A percentile compares a stretch with the other conserved stretches of the same genome.
Conservation (phyloP, 2,113 vertebrate genomes). For the Cygnus atratus region DNA sequence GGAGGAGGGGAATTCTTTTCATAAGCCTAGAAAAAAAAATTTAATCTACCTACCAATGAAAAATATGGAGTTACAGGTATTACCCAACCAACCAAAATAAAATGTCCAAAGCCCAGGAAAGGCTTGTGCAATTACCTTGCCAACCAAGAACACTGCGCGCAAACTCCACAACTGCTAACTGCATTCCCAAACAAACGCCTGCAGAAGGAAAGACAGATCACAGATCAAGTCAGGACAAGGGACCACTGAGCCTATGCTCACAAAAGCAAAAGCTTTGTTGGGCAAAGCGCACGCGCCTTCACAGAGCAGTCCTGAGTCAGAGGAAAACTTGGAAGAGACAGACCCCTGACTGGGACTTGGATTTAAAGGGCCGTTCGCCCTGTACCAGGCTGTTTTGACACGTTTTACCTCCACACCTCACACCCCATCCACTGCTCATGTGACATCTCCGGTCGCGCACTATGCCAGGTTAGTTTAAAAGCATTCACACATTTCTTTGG, state of each 20-base stretch:
- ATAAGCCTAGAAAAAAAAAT: background rate
- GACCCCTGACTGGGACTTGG: background rate
- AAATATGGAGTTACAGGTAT: background rate
- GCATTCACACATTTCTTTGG: accelerated
- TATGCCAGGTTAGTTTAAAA: background rate
- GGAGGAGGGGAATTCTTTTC: background rate
- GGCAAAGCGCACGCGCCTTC: background rate
- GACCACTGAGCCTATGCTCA: background rate
- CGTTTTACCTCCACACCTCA: background rate
- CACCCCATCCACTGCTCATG: background rate
- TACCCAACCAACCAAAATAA: background rate
- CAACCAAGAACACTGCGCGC: conserved; percentile 87
- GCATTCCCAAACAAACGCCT: conserved; percentile 98
- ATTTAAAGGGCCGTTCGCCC: background rate
- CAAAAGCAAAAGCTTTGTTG: no score
- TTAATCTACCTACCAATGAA: background rate
- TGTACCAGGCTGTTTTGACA: background rate
- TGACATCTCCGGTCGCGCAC: background rate
- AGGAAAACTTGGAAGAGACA: background rate
- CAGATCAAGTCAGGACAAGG: background rate
- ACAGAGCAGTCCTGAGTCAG: accelerated
- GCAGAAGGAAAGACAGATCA: conserved; percentile 3
- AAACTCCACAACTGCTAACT: conserved; percentile 94
- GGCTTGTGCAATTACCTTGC: conserved; percentile 79
- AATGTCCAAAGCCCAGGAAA: background rate